Percentiles rank a stretch among this genome's conserved stretches.
phyloP scores from a whole-genome alignment of 2,113 vertebrate species.

The Crotalus helleri region DNA sequence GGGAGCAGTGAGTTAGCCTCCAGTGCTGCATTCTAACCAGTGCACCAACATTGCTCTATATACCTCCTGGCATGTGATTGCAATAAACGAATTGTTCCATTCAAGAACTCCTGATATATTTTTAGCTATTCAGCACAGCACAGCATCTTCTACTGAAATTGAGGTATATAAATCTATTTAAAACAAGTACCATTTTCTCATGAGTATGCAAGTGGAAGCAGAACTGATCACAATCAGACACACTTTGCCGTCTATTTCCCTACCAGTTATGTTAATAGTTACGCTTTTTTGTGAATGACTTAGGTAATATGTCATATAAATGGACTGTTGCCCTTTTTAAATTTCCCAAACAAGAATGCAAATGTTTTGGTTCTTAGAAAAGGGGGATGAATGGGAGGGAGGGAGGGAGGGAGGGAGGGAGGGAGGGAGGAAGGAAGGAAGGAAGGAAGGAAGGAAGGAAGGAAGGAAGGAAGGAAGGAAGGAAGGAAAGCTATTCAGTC shows the following conservation, averaged over 20 bases:
- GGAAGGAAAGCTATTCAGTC: background rate
- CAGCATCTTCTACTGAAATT: slow-evolving; percentile 38
- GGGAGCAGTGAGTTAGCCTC: too few relatives aligned
- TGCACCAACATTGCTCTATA: too few relatives aligned
- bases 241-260: background rate
- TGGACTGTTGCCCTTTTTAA: background rate
- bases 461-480: background rate
- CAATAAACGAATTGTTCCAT: slow-evolving; percentile 32
- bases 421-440: background rate
- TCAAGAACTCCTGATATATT: slow-evolving; percentile 41
- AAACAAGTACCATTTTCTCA: background rate
- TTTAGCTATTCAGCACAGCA: slow-evolving; percentile 45
- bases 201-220: background rate
- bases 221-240: background rate
- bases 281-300: background rate
- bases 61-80: slow-evolving; percentile 18
- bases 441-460: background rate
- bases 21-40: too few relatives aligned
- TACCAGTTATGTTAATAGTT: background rate
- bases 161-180: background rate
- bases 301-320: background rate
- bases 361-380: background rate
- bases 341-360: background rate
- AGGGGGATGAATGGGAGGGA: background rate
- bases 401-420: background rate